Evolutionary conservation across 2,113 vertebrate genomes (phyloP).

Genomic region (Prinia subflava): DNA sequence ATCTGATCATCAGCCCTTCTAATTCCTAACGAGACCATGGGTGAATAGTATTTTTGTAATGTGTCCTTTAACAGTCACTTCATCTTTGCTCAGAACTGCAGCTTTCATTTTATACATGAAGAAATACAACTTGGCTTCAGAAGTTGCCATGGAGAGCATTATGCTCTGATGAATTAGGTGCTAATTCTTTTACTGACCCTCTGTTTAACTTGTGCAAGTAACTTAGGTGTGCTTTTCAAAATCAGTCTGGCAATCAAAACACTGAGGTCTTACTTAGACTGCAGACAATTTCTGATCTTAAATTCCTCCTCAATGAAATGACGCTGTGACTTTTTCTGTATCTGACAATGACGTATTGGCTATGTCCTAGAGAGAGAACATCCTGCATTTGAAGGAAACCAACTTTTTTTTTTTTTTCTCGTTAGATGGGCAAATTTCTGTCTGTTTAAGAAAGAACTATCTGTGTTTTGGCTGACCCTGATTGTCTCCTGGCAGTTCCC

Average conservation of each 20-base stretch:
- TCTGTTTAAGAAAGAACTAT: background rate
- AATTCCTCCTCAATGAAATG: background rate
- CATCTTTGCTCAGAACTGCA: background rate
- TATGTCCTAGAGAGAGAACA: background rate
- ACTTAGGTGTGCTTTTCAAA: background rate
- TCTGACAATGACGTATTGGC: background rate
- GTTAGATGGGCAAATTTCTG: background rate
- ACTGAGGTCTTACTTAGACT: background rate
- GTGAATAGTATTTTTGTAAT: background rate
- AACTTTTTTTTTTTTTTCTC: background rate
- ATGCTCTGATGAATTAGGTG: background rate
- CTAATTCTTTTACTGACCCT: conserved; percentile 7
- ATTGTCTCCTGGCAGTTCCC: background rate
- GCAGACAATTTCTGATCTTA: background rate
- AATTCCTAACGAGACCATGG: background rate
- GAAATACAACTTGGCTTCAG: background rate
- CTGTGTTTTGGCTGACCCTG: background rate
- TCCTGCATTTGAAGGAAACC: background rate
- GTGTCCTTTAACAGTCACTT: background rate
- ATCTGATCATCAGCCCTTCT: background rate
- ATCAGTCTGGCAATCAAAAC: background rate
- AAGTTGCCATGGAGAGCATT: background rate
- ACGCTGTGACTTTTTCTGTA: background rate
- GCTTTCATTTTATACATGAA: background rate
- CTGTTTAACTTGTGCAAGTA: background rate